These are phyloP conservation scores for Chalcosyrphus nemorum DNA, from an alignment of 2,888 invertebrate species.

Conservation along the genomic window DNA sequence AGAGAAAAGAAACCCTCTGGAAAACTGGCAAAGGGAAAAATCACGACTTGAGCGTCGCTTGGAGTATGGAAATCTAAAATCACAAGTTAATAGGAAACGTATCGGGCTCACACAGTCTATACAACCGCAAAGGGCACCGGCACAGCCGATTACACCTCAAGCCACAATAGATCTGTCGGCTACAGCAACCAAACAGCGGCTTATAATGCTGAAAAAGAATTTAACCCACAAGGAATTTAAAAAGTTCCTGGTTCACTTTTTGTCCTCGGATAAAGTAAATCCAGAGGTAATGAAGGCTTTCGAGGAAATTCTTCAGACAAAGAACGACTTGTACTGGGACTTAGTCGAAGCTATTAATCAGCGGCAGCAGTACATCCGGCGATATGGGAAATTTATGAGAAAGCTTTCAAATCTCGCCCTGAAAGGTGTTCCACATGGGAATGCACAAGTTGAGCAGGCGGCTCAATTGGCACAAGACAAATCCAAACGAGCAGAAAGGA, in stretches of 20 bases:
- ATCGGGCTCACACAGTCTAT: neutral
- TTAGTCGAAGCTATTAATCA: constrained; percentile 32
- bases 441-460: too few species aligned
- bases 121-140: neutral
- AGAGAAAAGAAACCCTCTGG: neutral
- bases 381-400: constrained; percentile 1
- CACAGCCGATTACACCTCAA: neutral
- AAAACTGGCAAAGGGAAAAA: neutral
- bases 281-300: neutral
- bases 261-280: constrained; percentile 1
- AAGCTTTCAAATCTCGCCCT: constrained; percentile 10
- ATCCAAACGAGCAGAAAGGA: neutral
- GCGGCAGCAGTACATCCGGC: constrained; percentile 20
- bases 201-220: neutral
- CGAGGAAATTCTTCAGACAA: constrained; percentile 18
- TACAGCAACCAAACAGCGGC: neutral
- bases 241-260: constrained; percentile 11
- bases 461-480: neutral
- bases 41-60: constrained; percentile 35
- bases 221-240: constrained; percentile 5
- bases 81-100: constrained; percentile 20
- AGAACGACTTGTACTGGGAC: constrained; percentile 43
- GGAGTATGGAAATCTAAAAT: constrained; percentile 41
- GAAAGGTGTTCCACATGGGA: neutral
- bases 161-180: neutral